These are phyloP conservation scores for Pterocles gutturalis DNA, from an alignment of 2,113 vertebrate species.

Conservation along the genomic window DNA sequence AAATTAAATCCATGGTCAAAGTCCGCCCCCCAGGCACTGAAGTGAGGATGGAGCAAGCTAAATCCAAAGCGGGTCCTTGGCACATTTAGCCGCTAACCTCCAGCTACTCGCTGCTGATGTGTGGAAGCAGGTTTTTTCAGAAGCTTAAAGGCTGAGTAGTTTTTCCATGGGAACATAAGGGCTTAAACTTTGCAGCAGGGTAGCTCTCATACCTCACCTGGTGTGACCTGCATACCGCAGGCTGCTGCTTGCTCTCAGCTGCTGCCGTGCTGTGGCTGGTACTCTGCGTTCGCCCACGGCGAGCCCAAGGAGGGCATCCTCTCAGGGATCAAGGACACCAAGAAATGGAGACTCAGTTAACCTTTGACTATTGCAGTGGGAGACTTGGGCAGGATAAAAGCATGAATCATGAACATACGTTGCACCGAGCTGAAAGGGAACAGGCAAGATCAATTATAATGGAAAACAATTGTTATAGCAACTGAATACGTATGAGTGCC, in stretches of 20 bases:
- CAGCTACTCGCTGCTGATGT: background rate
- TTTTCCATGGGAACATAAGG: background rate
- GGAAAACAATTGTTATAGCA: background rate
- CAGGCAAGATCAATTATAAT: background rate
- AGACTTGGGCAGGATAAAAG: background rate
- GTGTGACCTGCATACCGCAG: rapidly evolving
- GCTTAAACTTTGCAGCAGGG: background rate
- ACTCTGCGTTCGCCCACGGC: rapidly evolving
- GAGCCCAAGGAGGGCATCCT: background rate
- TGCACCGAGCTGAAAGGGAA: background rate
- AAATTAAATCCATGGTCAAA: background rate
- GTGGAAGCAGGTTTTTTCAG: background rate
- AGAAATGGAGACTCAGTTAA: background rate
- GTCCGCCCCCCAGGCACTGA: background rate
- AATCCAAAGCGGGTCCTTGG: background rate
- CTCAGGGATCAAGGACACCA: background rate
- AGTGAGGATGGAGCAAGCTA: background rate
- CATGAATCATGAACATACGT: background rate
- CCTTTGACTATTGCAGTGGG: background rate
- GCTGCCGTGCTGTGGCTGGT: rapidly evolving
- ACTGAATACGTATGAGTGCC: background rate
- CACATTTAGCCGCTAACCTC: background rate
- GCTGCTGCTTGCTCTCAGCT: background rate
- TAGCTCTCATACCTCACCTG: background rate
- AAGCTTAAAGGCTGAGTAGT: background rate